Percentiles rank a stretch among this genome's conserved stretches.
phyloP scores from a whole-genome alignment of 2,888 invertebrate species.

The Acronicta aceris region DNA sequence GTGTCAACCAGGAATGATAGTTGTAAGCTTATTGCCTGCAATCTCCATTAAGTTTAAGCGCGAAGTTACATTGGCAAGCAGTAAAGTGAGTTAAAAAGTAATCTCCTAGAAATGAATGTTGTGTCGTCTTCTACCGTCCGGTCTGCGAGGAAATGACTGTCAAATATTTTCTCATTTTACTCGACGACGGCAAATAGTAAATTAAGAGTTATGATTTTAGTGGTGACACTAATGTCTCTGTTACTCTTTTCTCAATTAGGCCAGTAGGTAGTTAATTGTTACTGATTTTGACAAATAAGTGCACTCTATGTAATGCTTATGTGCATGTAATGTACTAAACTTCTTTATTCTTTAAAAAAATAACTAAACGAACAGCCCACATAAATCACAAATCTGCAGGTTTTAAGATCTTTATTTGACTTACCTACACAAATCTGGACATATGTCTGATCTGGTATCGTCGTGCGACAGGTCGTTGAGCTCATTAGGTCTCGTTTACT shows the following conservation, averaged over 20 bases:
- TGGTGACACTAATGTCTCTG: not conserved
- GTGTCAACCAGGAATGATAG: not conserved
- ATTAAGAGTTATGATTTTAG: constrained; percentile 25
- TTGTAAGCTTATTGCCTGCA: constrained; percentile 11
- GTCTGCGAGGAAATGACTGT: constrained; percentile 16
- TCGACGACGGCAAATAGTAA: constrained; percentile 10
- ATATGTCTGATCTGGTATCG: no score
- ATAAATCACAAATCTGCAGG: no score
- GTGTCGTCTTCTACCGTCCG: constrained; percentile 8
- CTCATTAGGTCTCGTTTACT: no score
- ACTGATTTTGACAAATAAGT: no score
- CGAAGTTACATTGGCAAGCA: constrained; percentile 9
- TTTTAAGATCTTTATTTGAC: no score
- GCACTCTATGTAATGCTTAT: no score
- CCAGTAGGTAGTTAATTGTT: no score
- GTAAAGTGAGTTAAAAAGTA: constrained; percentile 32
- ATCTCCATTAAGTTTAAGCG: constrained; percentile 5
- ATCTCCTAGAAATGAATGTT: constrained; percentile 23
- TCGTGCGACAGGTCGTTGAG: no score
- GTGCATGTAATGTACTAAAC: no score
- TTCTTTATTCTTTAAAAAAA: no score
- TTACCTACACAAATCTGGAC: no score
- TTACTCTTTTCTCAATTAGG: not conserved
- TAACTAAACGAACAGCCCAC: no score
- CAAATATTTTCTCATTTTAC: constrained; percentile 45